phyloP scores from a whole-genome alignment of 2,797 vertebrate species.

The Pangasius sanitwongsei region DNA sequence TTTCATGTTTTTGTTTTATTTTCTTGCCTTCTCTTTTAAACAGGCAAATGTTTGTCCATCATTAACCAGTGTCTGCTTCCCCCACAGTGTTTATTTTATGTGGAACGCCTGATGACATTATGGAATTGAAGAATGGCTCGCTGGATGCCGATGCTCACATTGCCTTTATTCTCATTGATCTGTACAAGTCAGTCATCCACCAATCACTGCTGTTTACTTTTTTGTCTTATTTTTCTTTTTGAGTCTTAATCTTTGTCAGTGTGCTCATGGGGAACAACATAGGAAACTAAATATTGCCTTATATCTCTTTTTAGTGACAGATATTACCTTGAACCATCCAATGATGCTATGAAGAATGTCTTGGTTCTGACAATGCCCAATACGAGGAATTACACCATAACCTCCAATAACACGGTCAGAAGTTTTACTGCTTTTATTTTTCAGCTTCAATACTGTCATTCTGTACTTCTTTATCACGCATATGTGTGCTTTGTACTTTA shows the following conservation, averaged over 20 bases:
- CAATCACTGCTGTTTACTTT: constrained; percentile 2
- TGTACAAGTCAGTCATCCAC: constrained; percentile 85
- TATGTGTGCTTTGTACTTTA: constrained; percentile 3
- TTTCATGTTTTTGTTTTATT: neutral
- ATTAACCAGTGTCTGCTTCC: neutral
- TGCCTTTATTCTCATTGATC: constrained; percentile 88
- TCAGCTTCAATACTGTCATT: no score
- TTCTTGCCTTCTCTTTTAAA: neutral
- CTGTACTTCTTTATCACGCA: neutral
- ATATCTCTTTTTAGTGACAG: constrained; percentile 65
- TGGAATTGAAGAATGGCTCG: constrained; percentile 61
- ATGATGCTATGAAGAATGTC: constrained; percentile 74
- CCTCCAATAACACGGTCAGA: constrained; percentile 54
- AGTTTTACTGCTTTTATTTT: neutral
- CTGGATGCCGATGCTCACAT: constrained; percentile 68
- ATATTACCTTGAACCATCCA: constrained; percentile 71
- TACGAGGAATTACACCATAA: constrained; percentile 69
- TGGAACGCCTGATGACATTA: constrained; percentile 75
- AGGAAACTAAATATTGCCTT: neutral
- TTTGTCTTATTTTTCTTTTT: neutral
- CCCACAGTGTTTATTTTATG: constrained; percentile 88
- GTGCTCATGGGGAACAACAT: neutral
- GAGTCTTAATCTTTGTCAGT: no score
- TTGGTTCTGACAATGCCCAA: constrained; percentile 79
- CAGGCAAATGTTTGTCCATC: neutral